A percentile compares a stretch with the other conserved stretches of the same genome.
Conservation (phyloP, 2,113 vertebrate genomes). For the Crocuta crocuta region DNA sequence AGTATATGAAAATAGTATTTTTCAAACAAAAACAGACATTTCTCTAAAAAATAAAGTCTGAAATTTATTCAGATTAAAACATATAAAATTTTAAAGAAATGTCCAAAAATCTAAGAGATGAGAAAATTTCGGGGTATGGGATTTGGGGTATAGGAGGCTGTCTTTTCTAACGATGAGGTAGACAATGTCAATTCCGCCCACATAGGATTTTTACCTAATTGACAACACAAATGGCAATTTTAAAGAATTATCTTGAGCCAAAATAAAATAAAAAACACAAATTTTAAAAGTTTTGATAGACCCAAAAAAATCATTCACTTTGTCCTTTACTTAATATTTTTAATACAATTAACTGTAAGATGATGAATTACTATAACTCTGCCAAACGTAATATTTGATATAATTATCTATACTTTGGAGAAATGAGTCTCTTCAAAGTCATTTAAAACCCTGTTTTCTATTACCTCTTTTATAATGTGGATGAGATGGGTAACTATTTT, state of each 20-base stretch:
- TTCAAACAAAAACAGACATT: not conserved
- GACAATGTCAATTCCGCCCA: not conserved
- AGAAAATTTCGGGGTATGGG: not conserved
- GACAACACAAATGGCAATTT: not conserved
- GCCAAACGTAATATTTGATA: not conserved
- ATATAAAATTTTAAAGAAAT: not conserved
- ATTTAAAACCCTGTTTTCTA: not conserved
- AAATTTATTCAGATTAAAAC: not conserved
- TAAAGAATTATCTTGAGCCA: not conserved
- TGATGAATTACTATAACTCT: not conserved
- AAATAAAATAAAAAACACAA: not conserved
- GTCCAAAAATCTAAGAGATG: not conserved
- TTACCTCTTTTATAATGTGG: not conserved
- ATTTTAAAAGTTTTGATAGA: not conserved
- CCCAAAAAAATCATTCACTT: constrained; percentile 2
- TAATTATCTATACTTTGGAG: not conserved
- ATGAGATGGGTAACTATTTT: not conserved
- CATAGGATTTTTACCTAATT: constrained; percentile 1
- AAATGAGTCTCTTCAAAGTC: not conserved
- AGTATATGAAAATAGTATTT: not conserved
- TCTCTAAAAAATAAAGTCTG: not conserved
- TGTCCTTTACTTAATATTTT: not conserved
- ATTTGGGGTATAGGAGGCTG: not conserved
- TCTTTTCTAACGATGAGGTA: not conserved
- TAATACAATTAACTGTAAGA: not conserved